phyloP scores from a whole-genome alignment of 2,888 invertebrate species.

The Caenorhabditis sinica region DNA sequence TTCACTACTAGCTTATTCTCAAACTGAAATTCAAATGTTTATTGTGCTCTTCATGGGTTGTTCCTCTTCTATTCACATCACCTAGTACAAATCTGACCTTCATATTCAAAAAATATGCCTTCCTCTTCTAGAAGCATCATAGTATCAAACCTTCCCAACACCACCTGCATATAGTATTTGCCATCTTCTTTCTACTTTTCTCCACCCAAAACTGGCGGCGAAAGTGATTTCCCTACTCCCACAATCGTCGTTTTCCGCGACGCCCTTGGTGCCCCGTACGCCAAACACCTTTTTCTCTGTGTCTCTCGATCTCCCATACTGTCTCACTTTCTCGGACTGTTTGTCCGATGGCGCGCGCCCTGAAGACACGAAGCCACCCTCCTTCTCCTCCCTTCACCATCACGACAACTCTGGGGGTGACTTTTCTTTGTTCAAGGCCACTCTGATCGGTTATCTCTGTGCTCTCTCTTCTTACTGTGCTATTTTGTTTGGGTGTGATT shows the following conservation, averaged over 20 bases:
- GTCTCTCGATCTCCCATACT: conserved; percentile 20
- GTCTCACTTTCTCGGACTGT: conserved; percentile 20
- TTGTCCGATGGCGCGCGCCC: conserved; percentile 30
- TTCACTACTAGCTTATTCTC: background rate
- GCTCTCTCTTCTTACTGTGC: background rate
- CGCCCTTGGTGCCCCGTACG: conserved; percentile 47
- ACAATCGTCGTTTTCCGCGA: too few relatives aligned
- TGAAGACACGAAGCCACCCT: background rate
- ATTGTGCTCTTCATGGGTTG: background rate
- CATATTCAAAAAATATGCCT: background rate
- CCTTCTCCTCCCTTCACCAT: background rate
- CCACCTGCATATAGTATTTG: conserved; percentile 7
- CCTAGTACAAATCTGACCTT: background rate
- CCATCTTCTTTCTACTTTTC: background rate
- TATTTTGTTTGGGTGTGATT: conserved; percentile 8
- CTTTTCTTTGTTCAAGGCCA: conserved; percentile 35
- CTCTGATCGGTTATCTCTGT: conserved; percentile 15
- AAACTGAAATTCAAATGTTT: background rate
- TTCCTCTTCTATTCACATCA: background rate
- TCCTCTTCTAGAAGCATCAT: background rate
- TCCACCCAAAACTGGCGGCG: conserved; percentile 8
- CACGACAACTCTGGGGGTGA: conserved; percentile 36
- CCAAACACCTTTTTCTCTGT: conserved; percentile 26
- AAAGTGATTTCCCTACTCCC: conserved; percentile 4
- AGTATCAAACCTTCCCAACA: background rate